Evolutionary conservation across 2,113 vertebrate species (phyloP).

Genomic region (Gambusia holbrooki): DNA sequence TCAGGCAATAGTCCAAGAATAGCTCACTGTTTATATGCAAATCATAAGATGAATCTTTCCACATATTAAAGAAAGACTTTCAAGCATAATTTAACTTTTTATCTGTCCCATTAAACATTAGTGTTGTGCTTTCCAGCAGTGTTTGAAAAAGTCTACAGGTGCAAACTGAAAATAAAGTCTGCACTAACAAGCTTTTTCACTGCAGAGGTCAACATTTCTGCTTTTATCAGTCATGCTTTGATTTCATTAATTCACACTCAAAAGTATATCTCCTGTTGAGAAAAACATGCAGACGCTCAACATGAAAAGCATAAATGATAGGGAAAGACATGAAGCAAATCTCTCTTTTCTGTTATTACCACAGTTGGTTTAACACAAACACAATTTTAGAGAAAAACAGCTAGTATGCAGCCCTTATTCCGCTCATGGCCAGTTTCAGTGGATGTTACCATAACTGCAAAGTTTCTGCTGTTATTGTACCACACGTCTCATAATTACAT

Average conservation of each 20-base stretch:
- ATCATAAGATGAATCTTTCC: neutral
- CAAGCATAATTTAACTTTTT: conserved; percentile 20
- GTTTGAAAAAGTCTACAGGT: conserved; percentile 14
- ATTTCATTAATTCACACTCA: conserved; percentile 44
- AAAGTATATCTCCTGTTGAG: conserved; percentile 36
- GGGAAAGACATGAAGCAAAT: neutral
- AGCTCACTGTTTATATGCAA: neutral
- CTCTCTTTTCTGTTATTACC: conserved; percentile 3
- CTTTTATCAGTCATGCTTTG: conserved; percentile 54
- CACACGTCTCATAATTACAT: neutral
- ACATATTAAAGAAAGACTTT: conserved; percentile 6
- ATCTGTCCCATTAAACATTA: conserved; percentile 5
- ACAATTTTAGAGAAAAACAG: neutral
- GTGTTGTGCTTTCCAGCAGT: conserved; percentile 24
- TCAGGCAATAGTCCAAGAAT: neutral
- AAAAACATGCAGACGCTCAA: conserved; percentile 48
- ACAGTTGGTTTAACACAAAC: conserved; percentile 14
- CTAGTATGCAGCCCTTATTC: neutral
- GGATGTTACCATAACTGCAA: neutral
- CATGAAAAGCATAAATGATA: conserved; percentile 24
- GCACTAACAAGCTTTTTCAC: conserved; percentile 25
- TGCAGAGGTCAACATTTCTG: conserved; percentile 45
- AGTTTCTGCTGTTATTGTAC: neutral
- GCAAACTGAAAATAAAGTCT: conserved; percentile 54
- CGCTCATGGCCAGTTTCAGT: neutral